phyloP scores from a whole-genome alignment of 2,888 invertebrate species.

The Zhengitettix transpicula region DNA sequence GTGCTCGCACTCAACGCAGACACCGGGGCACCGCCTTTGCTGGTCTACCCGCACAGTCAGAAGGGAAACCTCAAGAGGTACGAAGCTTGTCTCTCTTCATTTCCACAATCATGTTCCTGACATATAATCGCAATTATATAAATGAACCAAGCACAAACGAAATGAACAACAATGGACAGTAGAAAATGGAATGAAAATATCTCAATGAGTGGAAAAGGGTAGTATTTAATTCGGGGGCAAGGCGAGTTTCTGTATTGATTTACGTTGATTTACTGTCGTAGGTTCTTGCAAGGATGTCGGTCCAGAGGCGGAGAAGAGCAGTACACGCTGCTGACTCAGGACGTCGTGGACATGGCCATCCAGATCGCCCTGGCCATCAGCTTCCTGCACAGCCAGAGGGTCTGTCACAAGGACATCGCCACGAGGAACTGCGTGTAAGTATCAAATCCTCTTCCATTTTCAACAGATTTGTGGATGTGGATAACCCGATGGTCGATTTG shows the following conservation, averaged over 20 bases:
- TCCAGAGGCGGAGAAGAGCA: conserved; percentile 21
- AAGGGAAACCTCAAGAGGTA: conserved; percentile 56
- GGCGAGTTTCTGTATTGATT: too few species aligned
- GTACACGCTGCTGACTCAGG: conserved; percentile 44
- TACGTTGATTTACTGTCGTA: conserved; percentile 15
- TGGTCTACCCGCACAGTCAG: conserved; percentile 53
- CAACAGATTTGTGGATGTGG: too few species aligned
- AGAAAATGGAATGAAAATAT: too few species aligned
- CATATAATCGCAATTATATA: too few species aligned
- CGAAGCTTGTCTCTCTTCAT: not conserved
- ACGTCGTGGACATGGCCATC: conserved; percentile 69
- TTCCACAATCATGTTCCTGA: not conserved
- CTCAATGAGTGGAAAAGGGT: too few species aligned
- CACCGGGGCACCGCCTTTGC: conserved; percentile 37
- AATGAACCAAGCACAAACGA: too few species aligned
- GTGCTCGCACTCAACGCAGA: conserved; percentile 50
- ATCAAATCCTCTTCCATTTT: not conserved
- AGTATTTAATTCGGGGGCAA: too few species aligned
- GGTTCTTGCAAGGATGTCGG: conserved; percentile 27
- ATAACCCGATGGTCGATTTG: too few species aligned
- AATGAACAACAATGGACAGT: too few species aligned
- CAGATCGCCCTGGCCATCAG: conserved; percentile 75
- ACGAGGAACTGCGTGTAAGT: conserved; percentile 71
- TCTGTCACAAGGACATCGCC: conserved; percentile 82
- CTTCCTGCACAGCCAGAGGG: conserved; percentile 71